Evolutionary conservation across 92 coral and sea anemone species (phyloP).

Genomic region (Umimayanthus chanpuru): DNA sequence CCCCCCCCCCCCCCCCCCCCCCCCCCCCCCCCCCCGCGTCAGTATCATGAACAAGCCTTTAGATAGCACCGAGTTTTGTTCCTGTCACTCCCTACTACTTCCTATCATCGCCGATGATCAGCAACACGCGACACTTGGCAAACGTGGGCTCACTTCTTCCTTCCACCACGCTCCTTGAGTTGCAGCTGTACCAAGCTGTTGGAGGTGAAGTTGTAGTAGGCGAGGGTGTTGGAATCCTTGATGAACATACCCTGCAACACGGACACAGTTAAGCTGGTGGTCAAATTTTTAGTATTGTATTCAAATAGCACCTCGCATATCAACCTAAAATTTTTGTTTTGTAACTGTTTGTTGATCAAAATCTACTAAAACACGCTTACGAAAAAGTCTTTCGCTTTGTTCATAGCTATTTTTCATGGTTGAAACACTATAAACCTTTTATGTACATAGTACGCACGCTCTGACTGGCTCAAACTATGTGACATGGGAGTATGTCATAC

Average conservation of each 20-base stretch:
- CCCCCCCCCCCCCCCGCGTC: too few species aligned
- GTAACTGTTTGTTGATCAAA: not conserved
- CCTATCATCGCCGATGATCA: not conserved
- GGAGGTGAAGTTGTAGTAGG: conserved; percentile 86
- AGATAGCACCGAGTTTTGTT: not conserved
- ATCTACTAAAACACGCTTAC: not conserved
- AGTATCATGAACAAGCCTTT: not conserved
- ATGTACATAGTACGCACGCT: too few species aligned
- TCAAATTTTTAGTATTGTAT: not conserved
- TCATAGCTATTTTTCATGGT: too few species aligned
- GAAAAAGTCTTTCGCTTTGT: too few species aligned
- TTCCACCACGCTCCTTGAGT: conserved; percentile 98
- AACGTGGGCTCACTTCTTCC: conserved; percentile 72
- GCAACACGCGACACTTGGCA: not conserved
- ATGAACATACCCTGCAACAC: conserved; percentile 87
- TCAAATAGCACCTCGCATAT: not conserved
- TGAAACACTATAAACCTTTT: too few species aligned
- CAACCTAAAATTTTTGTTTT: not conserved
- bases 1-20: too few species aligned
- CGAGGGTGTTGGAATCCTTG: conserved; percentile 96
- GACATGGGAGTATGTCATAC: too few species aligned
- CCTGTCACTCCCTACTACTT: not conserved
- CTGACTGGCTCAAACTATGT: too few species aligned
- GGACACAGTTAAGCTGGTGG: not conserved
- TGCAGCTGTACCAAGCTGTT: conserved; percentile 88